phyloP scores from a whole-genome alignment of 2,113 vertebrate genomes.

The Aleadryas rufinucha region DNA sequence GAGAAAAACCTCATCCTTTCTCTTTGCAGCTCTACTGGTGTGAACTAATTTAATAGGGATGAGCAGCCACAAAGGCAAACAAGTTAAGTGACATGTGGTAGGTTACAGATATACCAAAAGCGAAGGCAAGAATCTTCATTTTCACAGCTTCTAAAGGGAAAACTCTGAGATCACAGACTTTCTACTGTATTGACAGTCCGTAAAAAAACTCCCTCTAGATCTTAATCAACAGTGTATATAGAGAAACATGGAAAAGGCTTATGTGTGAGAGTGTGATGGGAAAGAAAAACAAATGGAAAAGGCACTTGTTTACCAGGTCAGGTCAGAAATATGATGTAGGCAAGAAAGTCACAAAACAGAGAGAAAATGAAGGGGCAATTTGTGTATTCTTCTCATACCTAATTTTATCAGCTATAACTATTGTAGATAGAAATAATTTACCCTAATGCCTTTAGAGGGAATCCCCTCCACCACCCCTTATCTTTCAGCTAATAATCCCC shows the following conservation, averaged over 20 bases:
- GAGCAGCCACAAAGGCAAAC: conserved; percentile 23
- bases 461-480: rapidly evolving
- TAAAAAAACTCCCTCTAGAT: background rate
- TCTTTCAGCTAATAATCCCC: background rate
- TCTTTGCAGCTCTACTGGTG: conserved; percentile 34
- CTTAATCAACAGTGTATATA: background rate
- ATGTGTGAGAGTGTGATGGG: background rate
- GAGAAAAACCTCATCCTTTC: conserved; percentile 22
- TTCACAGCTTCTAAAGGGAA: background rate
- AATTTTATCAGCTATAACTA: background rate
- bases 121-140: background rate
- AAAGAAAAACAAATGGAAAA: background rate
- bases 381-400: background rate
- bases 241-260: background rate
- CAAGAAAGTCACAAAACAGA: background rate
- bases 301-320: background rate
- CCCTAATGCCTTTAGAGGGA: background rate
- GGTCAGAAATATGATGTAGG: background rate
- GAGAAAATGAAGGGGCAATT: background rate
- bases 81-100: background rate
- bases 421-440: background rate
- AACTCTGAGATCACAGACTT: background rate
- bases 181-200: background rate
- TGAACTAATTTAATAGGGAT: conserved; percentile 50
- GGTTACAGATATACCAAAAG: background rate